Percentiles rank a stretch among this genome's conserved stretches.
These are phyloP conservation scores for Andrena haemorrhoa DNA, from an alignment of 2,888 invertebrate genomes.

Conservation along the genomic window DNA sequence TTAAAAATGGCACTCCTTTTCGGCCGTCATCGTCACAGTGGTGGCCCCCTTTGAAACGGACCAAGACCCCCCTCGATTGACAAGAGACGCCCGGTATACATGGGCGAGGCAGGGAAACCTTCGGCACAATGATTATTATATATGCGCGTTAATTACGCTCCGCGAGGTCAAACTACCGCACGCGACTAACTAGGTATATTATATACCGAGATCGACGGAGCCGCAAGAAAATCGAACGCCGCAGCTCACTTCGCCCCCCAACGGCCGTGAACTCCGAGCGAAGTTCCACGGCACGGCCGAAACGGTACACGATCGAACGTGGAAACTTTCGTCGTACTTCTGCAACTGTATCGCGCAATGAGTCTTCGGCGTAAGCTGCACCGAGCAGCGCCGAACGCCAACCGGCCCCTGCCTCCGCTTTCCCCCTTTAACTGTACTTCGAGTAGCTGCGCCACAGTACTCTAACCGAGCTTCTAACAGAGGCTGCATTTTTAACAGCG, in stretches of 20 bases:
- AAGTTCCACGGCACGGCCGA: neutral
- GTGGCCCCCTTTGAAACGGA: too few relatives aligned
- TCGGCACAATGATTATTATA: slow-evolving; percentile 5
- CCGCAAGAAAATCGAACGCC: slow-evolving; percentile 19
- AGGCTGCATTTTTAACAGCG: slow-evolving; percentile 20
- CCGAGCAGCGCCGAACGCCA: too few relatives aligned
- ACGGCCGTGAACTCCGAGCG: neutral
- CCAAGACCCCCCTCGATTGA: neutral
- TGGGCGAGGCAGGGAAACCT: neutral
- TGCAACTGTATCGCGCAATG: slow-evolving; percentile 14
- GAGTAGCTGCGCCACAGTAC: neutral
- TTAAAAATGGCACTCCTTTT: too few relatives aligned
- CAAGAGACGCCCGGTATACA: neutral
- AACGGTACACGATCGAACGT: slow-evolving; percentile 8
- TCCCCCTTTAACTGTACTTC: neutral
- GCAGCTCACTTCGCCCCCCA: neutral
- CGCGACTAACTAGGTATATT: slow-evolving; percentile 14
- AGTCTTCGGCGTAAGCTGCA: slow-evolving; percentile 6
- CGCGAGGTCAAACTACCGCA: neutral
- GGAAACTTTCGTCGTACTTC: slow-evolving; percentile 18
- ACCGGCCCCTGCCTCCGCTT: neutral
- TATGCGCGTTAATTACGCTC: neutral
- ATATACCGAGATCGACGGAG: slow-evolving; percentile 16
- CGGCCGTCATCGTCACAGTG: neutral
- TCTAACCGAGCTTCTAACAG: neutral